Base-by-base conservation (phyloP, 2,797 vertebrate species). In the Pogonophryne albipinna region DNA sequence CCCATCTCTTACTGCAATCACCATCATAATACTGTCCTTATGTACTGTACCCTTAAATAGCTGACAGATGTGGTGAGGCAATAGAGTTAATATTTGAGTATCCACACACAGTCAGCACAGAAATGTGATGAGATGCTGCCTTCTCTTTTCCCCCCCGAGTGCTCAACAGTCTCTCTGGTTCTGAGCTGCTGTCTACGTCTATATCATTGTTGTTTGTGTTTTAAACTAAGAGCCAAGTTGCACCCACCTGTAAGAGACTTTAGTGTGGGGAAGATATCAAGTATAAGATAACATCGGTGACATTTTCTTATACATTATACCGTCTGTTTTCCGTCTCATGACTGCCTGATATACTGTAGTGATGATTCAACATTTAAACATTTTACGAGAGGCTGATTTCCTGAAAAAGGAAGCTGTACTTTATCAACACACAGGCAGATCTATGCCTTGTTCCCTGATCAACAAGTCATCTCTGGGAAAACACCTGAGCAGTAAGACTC, bases 101-200 rank as follows among this genome's bases (percentile, higher is more conserved):
- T 34, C 0, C 38, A 16, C 8, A 16, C 3, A 27, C 27, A 51
- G 42, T 50, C n/a, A n/a, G 70, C 79, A 34, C 13, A 63, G 51
- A 60, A 44, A 41, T 27, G 46, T 11, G 62, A 46, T 31, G 53
- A 17, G 50, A 74, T 63, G 71, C 23, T 23, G 23, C 23, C 63
- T 69, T 61, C 70, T 77, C 41, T n/a, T n/a, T 78, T 79, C 73
- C 53, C 74, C 74, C 31, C 73, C 15, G 49, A 72, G 23, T 76
- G 61, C 64, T 71, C 75, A 82, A 73, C 49, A 51, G 45, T 49
- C 27, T 27, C 27, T 27, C 27, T 27, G 27, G 27, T 27, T 27
- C 27, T 27, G 27, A 27, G 27, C 27, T 1, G 27, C 27, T 27
- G 27, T 27, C 27, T 27, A 4, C 27, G 23, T 23, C 23, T 23